Conservation (phyloP, 2,888 invertebrate species). For the Pristionchus fissidentatus region DNA sequence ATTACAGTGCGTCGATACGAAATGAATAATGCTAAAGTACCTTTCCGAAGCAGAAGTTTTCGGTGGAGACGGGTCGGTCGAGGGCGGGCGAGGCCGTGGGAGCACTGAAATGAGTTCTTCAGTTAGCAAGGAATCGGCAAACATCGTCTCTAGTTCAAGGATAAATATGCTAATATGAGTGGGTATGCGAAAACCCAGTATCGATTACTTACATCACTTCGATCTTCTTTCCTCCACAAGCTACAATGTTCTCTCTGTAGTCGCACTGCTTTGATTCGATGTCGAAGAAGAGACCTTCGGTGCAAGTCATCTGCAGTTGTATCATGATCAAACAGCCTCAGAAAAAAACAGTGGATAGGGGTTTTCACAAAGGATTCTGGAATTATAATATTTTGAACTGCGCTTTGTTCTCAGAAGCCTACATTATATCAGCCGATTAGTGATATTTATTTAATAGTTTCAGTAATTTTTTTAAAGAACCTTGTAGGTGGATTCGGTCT, state of each 20-base stretch:
- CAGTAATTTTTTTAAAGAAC: background rate
- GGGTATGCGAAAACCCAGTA: background rate
- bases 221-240: slow-evolving; percentile 45
- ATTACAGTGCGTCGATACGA: background rate
- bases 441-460: too few species aligned
- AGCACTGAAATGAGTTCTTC: slow-evolving; percentile 13
- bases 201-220: slow-evolving; percentile 23
- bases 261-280: slow-evolving; percentile 24
- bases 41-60: slow-evolving; percentile 23
- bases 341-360: background rate
- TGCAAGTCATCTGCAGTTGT: slow-evolving; percentile 29
- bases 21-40: background rate
- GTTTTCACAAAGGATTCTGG: too few species aligned
- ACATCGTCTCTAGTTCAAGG: background rate
- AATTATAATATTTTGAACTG: too few species aligned
- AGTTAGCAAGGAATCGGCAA: background rate
- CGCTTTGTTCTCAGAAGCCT: too few species aligned
- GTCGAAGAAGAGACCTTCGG: slow-evolving; percentile 42
- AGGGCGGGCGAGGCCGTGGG: slow-evolving; percentile 11
- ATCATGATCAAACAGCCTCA: background rate
- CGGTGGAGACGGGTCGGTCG: background rate
- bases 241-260: slow-evolving; percentile 23
- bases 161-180: too few species aligned
- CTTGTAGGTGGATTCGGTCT: slow-evolving; percentile 37
- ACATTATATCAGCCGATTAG: too few species aligned